These are phyloP conservation scores for Hypotaenidia philippensis DNA, from an alignment of 2,797 vertebrate species.

Conservation along the genomic window DNA sequence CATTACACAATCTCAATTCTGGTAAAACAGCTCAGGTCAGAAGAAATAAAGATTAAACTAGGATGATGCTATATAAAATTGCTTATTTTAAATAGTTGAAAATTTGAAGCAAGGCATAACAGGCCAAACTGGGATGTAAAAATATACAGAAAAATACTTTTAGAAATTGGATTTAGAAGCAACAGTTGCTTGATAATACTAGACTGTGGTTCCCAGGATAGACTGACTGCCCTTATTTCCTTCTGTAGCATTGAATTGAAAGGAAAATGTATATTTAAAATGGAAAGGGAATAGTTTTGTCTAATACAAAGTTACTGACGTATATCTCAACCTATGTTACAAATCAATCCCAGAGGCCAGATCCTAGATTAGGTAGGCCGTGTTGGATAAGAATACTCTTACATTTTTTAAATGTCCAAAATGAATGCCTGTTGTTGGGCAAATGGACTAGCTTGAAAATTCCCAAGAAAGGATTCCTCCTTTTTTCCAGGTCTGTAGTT, in stretches of 20 bases:
- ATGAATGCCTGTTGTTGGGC: neutral
- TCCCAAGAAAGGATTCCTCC: neutral
- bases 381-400: neutral
- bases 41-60: neutral
- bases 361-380: neutral
- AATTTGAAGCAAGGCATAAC: too few species aligned
- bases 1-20: neutral
- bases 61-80: neutral
- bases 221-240: neutral
- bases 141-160: neutral
- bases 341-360: neutral
- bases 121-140: neutral
- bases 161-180: neutral
- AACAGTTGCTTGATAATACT: neutral
- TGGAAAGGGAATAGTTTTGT: neutral
- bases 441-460: neutral
- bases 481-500: neutral
- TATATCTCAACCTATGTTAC: neutral
- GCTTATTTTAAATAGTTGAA: neutral
- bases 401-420: neutral
- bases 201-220: neutral
- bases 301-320: neutral
- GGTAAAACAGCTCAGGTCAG: neutral
- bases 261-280: neutral
- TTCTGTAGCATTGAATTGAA: neutral